Evolutionary conservation across 1,140 invertebrate genomes (phyloP).

Genomic region (Nomia melanderi): DNA sequence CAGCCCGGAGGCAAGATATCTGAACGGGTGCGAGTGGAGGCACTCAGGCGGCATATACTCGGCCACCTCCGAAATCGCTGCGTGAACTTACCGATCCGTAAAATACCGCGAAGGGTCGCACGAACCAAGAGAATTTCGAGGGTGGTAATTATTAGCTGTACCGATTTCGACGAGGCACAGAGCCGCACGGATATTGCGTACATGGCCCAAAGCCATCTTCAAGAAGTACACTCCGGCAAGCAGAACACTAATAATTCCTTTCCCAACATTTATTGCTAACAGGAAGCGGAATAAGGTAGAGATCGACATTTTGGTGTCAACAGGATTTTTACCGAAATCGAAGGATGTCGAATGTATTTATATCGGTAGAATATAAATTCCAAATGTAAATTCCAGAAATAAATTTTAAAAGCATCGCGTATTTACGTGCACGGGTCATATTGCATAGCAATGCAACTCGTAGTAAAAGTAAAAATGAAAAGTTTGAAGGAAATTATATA

Average conservation of each 20-base stretch:
- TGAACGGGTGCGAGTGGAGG: conserved; percentile 37
- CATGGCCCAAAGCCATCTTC: conserved; percentile 51
- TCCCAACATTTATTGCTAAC: neutral
- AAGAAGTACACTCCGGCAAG: conserved; percentile 20
- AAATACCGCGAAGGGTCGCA: conserved; percentile 61
- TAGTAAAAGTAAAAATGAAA: too few relatives aligned
- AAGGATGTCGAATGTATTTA: neutral
- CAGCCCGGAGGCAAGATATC: conserved; percentile 51
- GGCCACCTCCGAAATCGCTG: conserved; percentile 57
- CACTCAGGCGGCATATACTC: conserved; percentile 28
- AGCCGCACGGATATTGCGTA: conserved; percentile 53
- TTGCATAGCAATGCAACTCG: too few relatives aligned
- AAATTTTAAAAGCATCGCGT: too few relatives aligned
- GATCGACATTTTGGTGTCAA: neutral
- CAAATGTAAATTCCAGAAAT: too few relatives aligned
- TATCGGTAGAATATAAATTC: too few relatives aligned
- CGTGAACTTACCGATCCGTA: conserved; percentile 57
- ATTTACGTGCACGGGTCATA: too few relatives aligned
- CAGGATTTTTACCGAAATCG: neutral
- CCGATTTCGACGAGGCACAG: conserved; percentile 55
- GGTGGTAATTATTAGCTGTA: conserved; percentile 71
- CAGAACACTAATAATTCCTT: neutral
- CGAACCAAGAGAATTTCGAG: conserved; percentile 58
- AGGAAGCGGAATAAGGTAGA: neutral
- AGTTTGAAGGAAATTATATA: too few relatives aligned